These are phyloP conservation scores for Callinectes sapidus DNA, from an alignment of 2,888 invertebrate species.

Conservation along the genomic window DNA sequence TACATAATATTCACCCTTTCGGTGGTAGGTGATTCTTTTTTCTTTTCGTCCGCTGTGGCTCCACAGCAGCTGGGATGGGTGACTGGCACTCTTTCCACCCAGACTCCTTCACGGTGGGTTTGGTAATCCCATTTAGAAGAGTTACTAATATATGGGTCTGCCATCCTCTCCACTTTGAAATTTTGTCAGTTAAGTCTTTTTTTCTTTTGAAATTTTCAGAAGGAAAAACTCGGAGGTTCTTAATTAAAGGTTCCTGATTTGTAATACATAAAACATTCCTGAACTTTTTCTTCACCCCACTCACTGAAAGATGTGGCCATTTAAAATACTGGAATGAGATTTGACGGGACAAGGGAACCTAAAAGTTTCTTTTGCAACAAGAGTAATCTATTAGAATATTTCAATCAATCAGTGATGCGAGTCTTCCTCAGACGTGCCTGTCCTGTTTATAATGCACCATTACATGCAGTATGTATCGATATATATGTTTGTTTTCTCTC, in stretches of 20 bases:
- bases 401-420: background rate
- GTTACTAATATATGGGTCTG: background rate
- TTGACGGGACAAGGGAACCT: background rate
- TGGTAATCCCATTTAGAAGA: background rate
- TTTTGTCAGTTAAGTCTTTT: background rate
- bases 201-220: background rate
- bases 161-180: background rate
- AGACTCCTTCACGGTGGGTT: background rate
- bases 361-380: background rate
- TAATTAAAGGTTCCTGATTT: background rate
- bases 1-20: background rate
- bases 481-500: background rate
- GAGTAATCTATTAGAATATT: background rate
- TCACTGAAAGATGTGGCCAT: background rate
- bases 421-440: background rate
- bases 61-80: background rate
- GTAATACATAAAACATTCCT: background rate
- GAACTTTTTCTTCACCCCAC: background rate
- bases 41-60: background rate
- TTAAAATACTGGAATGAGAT: background rate
- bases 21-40: background rate
- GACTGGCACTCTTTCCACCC: background rate
- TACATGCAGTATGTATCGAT: background rate
- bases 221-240: background rate
- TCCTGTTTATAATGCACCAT: background rate